Conservation (phyloP, 1,140 invertebrate genomes). For the Schmidtea mediterranea region DNA sequence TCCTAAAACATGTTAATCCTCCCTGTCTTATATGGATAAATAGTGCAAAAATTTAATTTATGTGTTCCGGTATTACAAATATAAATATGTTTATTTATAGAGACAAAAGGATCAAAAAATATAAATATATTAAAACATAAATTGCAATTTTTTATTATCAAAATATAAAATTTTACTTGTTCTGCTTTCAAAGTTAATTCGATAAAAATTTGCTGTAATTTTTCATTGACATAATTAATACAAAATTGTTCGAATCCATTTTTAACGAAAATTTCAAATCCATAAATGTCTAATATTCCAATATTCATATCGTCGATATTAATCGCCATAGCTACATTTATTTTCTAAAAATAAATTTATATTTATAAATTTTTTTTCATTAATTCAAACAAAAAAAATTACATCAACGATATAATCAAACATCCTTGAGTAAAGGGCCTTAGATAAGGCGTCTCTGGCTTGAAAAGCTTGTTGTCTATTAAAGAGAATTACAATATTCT, state of each 20-base stretch:
- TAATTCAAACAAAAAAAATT: too few species aligned
- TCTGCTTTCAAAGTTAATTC: constrained; percentile 34
- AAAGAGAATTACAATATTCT: constrained; percentile 30
- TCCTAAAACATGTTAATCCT: too few species aligned
- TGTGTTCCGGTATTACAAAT: too few species aligned
- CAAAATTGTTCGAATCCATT: constrained; percentile 59
- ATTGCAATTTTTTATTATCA: too few species aligned
- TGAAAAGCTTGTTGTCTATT: constrained; percentile 41
- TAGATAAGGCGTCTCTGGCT: constrained; percentile 39
- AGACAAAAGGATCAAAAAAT: too few species aligned
- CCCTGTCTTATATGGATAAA: too few species aligned
- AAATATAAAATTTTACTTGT: too few species aligned
- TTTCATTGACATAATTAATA: constrained; percentile 72
- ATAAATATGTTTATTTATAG: too few species aligned
- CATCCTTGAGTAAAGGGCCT: constrained; percentile 39
- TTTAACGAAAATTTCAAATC: constrained; percentile 38
- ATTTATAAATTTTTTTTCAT: too few species aligned
- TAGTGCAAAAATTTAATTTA: too few species aligned
- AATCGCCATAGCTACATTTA: constrained; percentile 38
- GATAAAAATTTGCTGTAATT: constrained; percentile 50
- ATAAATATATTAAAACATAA: too few species aligned
- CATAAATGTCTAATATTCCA: constrained; percentile 41
- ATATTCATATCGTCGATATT: constrained; percentile 23
- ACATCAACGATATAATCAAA: constrained; percentile 44
- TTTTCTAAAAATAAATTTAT: too few species aligned